These are phyloP conservation scores for Festucalex cinctus DNA, from an alignment of 2,113 vertebrate genomes.

Conservation along the genomic window DNA sequence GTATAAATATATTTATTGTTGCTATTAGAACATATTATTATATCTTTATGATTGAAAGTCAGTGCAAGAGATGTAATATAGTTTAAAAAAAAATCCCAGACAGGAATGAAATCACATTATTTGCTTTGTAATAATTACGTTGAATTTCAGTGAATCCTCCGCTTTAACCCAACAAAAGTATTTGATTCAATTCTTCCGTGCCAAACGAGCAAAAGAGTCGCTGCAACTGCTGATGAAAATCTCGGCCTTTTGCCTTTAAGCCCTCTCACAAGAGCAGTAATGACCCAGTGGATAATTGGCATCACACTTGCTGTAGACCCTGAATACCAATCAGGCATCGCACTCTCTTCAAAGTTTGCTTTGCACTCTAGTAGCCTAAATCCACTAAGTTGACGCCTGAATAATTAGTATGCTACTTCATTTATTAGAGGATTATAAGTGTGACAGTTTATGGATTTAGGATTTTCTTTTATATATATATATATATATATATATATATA, in stretches of 20 bases:
- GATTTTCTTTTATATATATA: too few species aligned
- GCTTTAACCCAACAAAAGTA: background rate
- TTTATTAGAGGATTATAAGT: background rate
- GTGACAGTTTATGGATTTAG: background rate
- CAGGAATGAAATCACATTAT: background rate
- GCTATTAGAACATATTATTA: background rate
- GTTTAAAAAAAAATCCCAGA: background rate
- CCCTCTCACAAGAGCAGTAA: slow-evolving; percentile 9
- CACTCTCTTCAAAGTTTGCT: slow-evolving; percentile 1
- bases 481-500: too few species aligned
- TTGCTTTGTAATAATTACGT: background rate
- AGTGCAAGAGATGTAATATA: background rate
- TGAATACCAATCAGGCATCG: slow-evolving; percentile 6
- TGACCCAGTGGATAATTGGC: slow-evolving; percentile 9
- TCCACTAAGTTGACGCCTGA: background rate
- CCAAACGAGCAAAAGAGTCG: background rate
- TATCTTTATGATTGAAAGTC: background rate
- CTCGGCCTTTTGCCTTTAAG: slow-evolving; percentile 4
- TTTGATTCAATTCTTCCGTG: background rate
- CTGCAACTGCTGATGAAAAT: slow-evolving; percentile 2
- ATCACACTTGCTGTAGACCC: background rate
- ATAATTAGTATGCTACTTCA: background rate
- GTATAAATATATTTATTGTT: background rate
- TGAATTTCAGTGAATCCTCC: background rate
- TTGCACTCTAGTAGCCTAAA: slow-evolving; percentile 2